phyloP scores from a whole-genome alignment of 2,888 invertebrate genomes.

The Agriopis leucophaearia region DNA sequence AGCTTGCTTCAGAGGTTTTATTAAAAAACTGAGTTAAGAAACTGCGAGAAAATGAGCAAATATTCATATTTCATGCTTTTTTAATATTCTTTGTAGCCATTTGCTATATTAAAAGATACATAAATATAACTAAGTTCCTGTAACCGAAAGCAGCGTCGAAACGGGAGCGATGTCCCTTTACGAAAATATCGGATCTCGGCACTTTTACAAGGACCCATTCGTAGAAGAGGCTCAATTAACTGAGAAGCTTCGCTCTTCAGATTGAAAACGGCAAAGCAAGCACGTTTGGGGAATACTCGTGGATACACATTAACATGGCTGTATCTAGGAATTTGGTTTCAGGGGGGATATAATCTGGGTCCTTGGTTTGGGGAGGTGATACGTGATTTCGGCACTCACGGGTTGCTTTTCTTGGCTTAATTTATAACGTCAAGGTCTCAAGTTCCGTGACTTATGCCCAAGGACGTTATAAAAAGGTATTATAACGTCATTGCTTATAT shows the following conservation, averaged over 20 bases:
- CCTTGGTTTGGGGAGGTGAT: too few relatives aligned
- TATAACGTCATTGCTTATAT: too few relatives aligned
- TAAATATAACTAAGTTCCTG: conserved; percentile 15
- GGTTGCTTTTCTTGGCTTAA: too few relatives aligned
- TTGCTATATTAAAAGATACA: conserved; percentile 11
- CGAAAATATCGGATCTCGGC: conserved; percentile 14
- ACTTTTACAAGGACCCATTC: conserved; percentile 10
- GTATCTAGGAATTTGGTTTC: not conserved
- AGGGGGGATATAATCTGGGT: too few relatives aligned
- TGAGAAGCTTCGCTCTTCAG: conserved; percentile 11
- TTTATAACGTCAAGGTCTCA: too few relatives aligned
- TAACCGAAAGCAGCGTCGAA: not conserved
- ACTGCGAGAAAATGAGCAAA: conserved; percentile 22
- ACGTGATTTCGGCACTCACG: too few relatives aligned
- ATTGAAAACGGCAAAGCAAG: conserved; percentile 20
- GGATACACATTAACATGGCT: not conserved
- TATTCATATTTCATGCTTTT: conserved; percentile 23
- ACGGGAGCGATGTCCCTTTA: not conserved
- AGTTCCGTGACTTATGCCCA: too few relatives aligned
- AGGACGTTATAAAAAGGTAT: too few relatives aligned
- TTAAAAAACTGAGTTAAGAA: conserved; percentile 32
- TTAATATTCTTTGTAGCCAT: conserved; percentile 10
- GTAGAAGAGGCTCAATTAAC: conserved; percentile 17
- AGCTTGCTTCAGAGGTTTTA: conserved; percentile 24
- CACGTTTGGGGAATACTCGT: conserved; percentile 15